Evolutionary conservation across 2,888 invertebrate genomes (phyloP).

Genomic region (Dicycla oo): DNA sequence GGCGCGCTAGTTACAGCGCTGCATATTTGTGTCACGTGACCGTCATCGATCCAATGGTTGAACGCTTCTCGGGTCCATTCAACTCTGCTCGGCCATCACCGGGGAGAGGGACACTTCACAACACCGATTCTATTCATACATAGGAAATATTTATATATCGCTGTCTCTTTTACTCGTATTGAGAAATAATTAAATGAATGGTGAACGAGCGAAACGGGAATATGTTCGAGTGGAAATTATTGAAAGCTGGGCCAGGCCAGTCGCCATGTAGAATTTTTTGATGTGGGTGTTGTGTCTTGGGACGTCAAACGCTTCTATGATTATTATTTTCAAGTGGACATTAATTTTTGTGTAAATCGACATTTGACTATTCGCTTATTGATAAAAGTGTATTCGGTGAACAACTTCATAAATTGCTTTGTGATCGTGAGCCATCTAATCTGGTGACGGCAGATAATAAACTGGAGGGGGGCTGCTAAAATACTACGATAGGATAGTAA

Average conservation of each 20-base stretch:
- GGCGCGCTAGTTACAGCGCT: constrained; percentile 76
- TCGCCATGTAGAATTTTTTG: constrained; percentile 89
- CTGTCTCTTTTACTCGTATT: constrained; percentile 85
- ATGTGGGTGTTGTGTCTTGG: constrained; percentile 89
- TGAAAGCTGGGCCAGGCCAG: constrained; percentile 87
- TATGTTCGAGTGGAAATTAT: constrained; percentile 89
- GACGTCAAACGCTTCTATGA: constrained; percentile 89
- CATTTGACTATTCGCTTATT: constrained; percentile 76
- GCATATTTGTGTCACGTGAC: constrained; percentile 88
- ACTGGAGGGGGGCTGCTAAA: constrained; percentile 89
- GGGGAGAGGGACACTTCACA: constrained; percentile 87
- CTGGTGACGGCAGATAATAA: constrained; percentile 85
- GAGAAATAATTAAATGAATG: constrained; percentile 89
- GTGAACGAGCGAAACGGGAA: constrained; percentile 87
- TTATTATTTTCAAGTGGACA: constrained; percentile 89
- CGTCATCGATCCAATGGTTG: constrained; percentile 90
- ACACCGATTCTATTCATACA: constrained; percentile 89
- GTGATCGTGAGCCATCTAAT: constrained; percentile 81
- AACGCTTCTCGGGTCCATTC: constrained; percentile 91
- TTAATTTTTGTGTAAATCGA: constrained; percentile 83
- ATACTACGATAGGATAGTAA: constrained; percentile 90
- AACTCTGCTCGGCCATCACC: constrained; percentile 86
- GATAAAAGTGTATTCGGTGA: constrained; percentile 75
- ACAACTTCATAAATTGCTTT: constrained; percentile 78
- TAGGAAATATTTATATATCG: constrained; percentile 87